Evolutionary conservation across 2,888 invertebrate species (phyloP), one percentile per base, ranked within the genome.

Genomic region (Unio delphinus): DNA sequence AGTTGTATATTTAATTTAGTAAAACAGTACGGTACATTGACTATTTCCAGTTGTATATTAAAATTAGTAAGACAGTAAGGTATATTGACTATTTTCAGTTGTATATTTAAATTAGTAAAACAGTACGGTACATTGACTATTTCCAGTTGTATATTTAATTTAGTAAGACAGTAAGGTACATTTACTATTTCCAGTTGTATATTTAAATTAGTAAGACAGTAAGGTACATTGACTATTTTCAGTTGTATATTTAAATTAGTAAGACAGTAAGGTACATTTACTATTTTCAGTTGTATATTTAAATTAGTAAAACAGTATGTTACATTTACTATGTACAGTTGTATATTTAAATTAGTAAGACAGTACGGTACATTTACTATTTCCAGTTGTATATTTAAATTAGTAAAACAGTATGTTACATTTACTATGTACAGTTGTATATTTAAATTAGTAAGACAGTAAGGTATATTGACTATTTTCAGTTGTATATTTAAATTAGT

Each of bases 181-280:
- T 45, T 45, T 45, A 45, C 45, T 45, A 30, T 34, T 82, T 81
- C 8, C 79, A 89, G 90, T 90, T 23, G 7, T 34, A 34, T 34
- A 34, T 34, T 6, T 5, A 34, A 34, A 45, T 11, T 45, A 45
- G 34, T 45, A 7, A 7, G 8, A 45, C 8, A 45, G 11, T 45
- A 45, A 45, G 4, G 0, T 45, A 45, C 45, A 11, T 45, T 45
- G 11, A 45, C 45, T 45, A 30, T 34, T 82, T 81, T 6, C 79
- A 89, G 90, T 90, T 23, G 7, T 34, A 34, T 34, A 34, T 34
- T 6, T 5, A 34, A 34, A 45, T 11, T 45, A 45, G 34, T 45
- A 7, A 7, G 8, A 45, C 8, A 45, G 11, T 45, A 45, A 45
- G 4, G 0, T 45, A 45, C 45, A 11, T 45, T 45, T 45, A 45